phyloP scores from a whole-genome alignment of 2,888 invertebrate species.

The Nemotelus pantherinus region DNA sequence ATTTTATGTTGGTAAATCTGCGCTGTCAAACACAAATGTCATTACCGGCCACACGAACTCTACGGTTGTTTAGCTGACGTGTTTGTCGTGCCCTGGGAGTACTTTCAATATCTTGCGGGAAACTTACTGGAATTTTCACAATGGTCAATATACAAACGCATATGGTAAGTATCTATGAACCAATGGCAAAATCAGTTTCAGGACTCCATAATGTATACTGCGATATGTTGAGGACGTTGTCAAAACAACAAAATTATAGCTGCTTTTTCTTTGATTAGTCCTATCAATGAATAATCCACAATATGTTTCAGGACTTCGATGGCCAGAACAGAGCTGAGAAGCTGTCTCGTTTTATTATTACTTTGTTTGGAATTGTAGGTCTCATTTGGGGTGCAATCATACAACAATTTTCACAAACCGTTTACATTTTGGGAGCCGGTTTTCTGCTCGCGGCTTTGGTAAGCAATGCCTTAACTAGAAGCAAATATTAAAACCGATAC shows the following conservation, averaged over 20 bases:
- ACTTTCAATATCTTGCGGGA: neutral
- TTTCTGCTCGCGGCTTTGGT: conserved; percentile 87
- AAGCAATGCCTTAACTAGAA: conserved; percentile 53
- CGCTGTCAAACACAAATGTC: conserved; percentile 19
- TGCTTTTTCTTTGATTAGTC: no score
- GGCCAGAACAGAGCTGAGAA: conserved; percentile 92
- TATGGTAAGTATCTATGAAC: conserved; percentile 59
- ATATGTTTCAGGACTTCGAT: conserved; percentile 77
- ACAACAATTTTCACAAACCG: conserved; percentile 95
- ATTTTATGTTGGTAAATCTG: conserved; percentile 3
- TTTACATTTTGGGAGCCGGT: conserved; percentile 91
- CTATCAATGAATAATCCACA: no score
- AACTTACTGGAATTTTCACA: neutral
- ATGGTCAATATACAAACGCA: conserved; percentile 65
- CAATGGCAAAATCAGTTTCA: neutral
- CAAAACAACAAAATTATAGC: no score
- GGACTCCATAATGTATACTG: no score
- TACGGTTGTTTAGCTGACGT: conserved; percentile 29
- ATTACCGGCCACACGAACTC: conserved; percentile 25
- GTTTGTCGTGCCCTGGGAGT: neutral
- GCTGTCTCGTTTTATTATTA: conserved; percentile 87
- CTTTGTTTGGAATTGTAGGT: conserved; percentile 90
- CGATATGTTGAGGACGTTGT: no score
- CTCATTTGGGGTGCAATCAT: conserved; percentile 92
- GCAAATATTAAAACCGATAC: conserved; percentile 48